Base-by-base conservation (phyloP, 1,140 invertebrate species). In the Drosophila parabipectinata region DNA sequence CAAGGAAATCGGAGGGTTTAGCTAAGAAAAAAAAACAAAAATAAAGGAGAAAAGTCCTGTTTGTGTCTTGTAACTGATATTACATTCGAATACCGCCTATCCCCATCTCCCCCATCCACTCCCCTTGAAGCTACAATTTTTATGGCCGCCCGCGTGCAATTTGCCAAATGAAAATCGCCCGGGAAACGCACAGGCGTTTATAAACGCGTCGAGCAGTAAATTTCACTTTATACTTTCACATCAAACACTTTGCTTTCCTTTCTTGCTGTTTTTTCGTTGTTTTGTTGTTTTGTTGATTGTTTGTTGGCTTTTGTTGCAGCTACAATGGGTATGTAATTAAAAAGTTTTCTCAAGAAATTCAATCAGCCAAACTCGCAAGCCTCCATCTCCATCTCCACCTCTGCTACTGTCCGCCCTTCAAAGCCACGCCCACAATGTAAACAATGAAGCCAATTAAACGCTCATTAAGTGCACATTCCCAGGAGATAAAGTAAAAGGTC, bases 371-470 rank as follows among this genome's bases (percentile, higher is more conserved):
- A 39, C 61, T 44, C 18, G 18, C 44, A 18, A 37, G 12, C 32
- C 32, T 32, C 32, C 3, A 32, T 0, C 8, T 32, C 32, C 3
- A 32, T 3, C 8, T 32, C 32, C 32, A 3, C 9, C 32, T 21
- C 34, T 12, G 34, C 8, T 8, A 9, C 34, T 10, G 34, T 37
- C 9, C 10, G 18, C 18, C 24, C 63, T 6, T 3, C 30, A 51
- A 45, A 24, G 50, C 59, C 47, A 47, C 61, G 69, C 61, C 71
- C 82, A 88, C 71, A 66, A 73, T 80, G 81, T 85, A 85, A 85
- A 87, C 81, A 87, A 71, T 71, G 78, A 76, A 81, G 82, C 83
- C 82, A 87, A 87, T 87, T 87, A 87, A 87, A 87, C 82, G 82
- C 82, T 87, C 82, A 87, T 87, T 88, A 87, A 88, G 79, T 87